Evolutionary conservation across 2,797 vertebrate genomes (phyloP).

Genomic region (Rhyacichthys aspro): DNA sequence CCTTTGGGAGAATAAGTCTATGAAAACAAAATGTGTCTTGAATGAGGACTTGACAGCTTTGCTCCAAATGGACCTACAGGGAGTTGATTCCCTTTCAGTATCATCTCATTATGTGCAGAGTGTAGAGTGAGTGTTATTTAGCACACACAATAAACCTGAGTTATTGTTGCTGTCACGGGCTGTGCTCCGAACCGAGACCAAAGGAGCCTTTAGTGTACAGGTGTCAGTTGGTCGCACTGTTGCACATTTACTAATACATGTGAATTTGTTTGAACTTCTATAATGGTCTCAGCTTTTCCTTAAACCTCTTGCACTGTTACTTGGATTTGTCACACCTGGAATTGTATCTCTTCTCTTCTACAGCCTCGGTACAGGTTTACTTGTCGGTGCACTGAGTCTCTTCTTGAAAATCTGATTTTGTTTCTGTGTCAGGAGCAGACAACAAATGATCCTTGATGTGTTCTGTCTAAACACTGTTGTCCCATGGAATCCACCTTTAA

Average conservation of each 20-base stretch:
- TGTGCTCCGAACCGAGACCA: conserved; percentile 18
- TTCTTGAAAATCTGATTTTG: no score
- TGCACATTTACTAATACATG: neutral
- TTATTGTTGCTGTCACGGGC: conserved; percentile 35
- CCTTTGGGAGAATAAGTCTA: conserved; percentile 27
- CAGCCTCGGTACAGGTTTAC: no score
- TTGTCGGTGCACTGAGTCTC: no score
- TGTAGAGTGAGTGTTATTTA: conserved; percentile 26
- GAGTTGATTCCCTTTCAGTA: conserved; percentile 27
- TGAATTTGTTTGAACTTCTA: neutral
- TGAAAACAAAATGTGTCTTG: conserved; percentile 24
- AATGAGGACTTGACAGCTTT: conserved; percentile 23
- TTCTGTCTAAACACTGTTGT: no score
- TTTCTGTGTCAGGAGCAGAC: no score
- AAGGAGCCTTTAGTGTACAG: conserved; percentile 13
- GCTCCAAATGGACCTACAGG: conserved; percentile 7
- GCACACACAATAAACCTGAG: conserved; percentile 36
- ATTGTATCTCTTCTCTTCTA: conserved; percentile 15
- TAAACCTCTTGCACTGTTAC: neutral
- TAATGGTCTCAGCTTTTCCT: neutral
- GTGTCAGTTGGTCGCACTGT: conserved; percentile 3
- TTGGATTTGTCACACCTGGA: neutral
- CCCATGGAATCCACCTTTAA: no score
- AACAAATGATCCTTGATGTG: no score
- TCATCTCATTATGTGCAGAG: conserved; percentile 25